These are phyloP conservation scores for Aleiodes alternator DNA, from an alignment of 2,888 invertebrate species.

Conservation along the genomic window DNA sequence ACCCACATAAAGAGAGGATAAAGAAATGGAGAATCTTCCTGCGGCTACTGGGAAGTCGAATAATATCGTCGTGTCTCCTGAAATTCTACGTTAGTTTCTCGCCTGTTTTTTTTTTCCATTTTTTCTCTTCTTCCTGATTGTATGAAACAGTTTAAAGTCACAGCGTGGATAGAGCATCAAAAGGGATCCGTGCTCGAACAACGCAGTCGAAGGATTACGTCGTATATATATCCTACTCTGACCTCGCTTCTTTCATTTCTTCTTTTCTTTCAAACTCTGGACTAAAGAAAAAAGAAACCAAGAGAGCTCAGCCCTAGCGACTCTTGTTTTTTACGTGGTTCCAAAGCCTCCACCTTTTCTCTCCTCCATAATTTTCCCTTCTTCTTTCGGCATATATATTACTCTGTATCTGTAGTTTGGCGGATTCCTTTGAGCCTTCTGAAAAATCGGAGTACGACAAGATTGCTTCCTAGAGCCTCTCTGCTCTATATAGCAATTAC, in stretches of 20 bases:
- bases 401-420: slow-evolving; percentile 14
- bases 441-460: slow-evolving; percentile 28
- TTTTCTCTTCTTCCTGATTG: slow-evolving; percentile 6
- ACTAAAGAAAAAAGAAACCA: slow-evolving; percentile 5
- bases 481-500: slow-evolving; percentile 22
- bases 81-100: slow-evolving; percentile 16
- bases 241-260: slow-evolving; percentile 53
- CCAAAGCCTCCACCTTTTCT: slow-evolving; percentile 24
- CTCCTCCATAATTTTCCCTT: slow-evolving; percentile 25
- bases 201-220: slow-evolving; percentile 68
- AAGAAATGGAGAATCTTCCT: background rate
- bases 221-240: slow-evolving; percentile 57
- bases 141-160: slow-evolving; percentile 16
- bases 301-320: slow-evolving; percentile 19
- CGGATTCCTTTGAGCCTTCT: slow-evolving; percentile 32
- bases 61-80: slow-evolving; percentile 4
- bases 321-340: slow-evolving; percentile 41
- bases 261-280: slow-evolving; percentile 38
- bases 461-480: slow-evolving; percentile 36
- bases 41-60: slow-evolving; percentile 6
- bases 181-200: slow-evolving; percentile 69
- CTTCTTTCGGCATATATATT: slow-evolving; percentile 19
- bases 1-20: slow-evolving; percentile 3
- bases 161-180: slow-evolving; percentile 42
- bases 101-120: background rate